Evolutionary conservation across 2,888 invertebrate species (phyloP).

Genomic region (Gerris lacustris): DNA sequence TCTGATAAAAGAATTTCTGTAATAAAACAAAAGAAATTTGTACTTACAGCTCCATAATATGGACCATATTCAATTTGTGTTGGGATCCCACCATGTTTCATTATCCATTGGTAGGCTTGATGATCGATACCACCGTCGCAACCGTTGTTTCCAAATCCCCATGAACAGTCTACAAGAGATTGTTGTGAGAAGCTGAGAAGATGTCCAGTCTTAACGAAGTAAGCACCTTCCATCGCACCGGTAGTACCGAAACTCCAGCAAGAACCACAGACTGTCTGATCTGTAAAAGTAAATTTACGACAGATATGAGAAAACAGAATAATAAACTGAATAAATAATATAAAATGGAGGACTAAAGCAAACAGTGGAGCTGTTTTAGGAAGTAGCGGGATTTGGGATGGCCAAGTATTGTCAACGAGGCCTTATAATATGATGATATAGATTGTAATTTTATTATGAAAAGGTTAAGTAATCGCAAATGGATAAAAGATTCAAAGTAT

Average conservation of each 20-base stretch:
- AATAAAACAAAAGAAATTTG: background rate
- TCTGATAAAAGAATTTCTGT: background rate
- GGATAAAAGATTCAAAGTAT: no score
- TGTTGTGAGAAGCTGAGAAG: constrained; percentile 80
- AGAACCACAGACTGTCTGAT: constrained; percentile 94
- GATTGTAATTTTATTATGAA: no score
- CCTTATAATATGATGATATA: no score
- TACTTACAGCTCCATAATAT: constrained; percentile 68
- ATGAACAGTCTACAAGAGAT: constrained; percentile 81
- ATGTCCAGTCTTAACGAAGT: constrained; percentile 68
- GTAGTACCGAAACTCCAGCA: constrained; percentile 96
- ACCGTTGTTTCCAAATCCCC: constrained; percentile 92
- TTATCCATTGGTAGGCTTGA: constrained; percentile 84
- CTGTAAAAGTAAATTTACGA: constrained; percentile 39
- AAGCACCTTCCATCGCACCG: constrained; percentile 84
- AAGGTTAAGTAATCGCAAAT: no score
- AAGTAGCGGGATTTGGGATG: no score
- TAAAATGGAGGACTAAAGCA: background rate
- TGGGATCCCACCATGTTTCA: constrained; percentile 75
- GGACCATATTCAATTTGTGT: constrained; percentile 84
- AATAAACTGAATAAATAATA: background rate
- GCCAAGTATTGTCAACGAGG: no score
- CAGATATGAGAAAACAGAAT: no score
- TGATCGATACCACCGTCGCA: constrained; percentile 98
- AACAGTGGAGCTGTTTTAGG: no score